These are phyloP conservation scores for Xylota segnis DNA, from an alignment of 2,888 invertebrate genomes.

Conservation along the genomic window DNA sequence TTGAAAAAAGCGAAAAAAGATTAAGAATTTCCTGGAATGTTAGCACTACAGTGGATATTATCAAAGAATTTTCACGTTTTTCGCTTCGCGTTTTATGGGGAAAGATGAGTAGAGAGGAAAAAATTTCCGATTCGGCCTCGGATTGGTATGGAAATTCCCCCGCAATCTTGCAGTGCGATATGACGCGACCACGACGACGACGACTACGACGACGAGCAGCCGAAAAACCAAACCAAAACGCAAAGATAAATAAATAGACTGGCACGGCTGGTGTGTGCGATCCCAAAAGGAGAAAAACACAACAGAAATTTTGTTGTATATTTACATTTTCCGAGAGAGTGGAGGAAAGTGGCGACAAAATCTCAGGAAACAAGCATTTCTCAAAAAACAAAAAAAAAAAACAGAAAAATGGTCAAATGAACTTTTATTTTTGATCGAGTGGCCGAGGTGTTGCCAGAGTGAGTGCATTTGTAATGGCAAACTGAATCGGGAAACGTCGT, in stretches of 20 bases:
- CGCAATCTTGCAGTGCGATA: conserved; percentile 47
- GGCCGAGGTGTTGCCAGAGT: conserved; percentile 47
- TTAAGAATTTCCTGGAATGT: conserved; percentile 61
- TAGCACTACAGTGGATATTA: conserved; percentile 40
- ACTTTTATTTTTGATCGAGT: conserved; percentile 47
- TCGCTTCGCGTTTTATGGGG: conserved; percentile 23
- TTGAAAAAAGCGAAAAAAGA: too few species aligned
- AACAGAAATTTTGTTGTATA: conserved; percentile 61
- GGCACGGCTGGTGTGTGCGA: conserved; percentile 60
- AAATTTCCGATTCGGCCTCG: conserved; percentile 45
- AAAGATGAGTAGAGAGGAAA: conserved; percentile 26
- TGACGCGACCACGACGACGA: conserved; percentile 65
- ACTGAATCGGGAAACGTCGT: too few species aligned
- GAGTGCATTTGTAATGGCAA: too few species aligned
- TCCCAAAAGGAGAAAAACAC: conserved; percentile 60
- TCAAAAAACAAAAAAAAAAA: conserved; percentile 39
- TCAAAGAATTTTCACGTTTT: conserved; percentile 56
- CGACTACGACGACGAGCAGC: conserved; percentile 60
- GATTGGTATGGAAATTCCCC: conserved; percentile 59
- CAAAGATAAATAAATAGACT: conserved; percentile 76
- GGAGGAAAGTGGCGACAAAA: conserved; percentile 74
- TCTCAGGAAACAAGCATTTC: conserved; percentile 66
- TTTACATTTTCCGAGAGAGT: conserved; percentile 72
- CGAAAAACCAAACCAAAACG: conserved; percentile 72
- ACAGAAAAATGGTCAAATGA: conserved; percentile 49